Conservation (phyloP, 2,888 invertebrate genomes). For the Mactromeris polynyma region DNA sequence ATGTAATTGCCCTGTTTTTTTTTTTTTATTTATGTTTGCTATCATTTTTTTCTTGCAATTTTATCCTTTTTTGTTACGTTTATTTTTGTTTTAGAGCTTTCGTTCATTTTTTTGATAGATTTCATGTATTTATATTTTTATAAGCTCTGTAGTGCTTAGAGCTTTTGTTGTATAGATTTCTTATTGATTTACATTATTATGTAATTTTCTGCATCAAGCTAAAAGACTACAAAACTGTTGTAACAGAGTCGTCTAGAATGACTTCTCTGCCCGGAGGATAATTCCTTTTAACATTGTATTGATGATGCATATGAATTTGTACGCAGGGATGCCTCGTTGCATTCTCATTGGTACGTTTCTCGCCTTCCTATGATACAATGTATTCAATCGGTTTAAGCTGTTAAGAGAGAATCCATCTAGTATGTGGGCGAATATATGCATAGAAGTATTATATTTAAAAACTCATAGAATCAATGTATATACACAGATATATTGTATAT, state of each 20-base stretch:
- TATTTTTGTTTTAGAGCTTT: constrained; percentile 54
- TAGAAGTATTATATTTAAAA: background rate
- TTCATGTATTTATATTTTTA: constrained; percentile 69
- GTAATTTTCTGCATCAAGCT: constrained; percentile 34
- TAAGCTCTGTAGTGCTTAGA: constrained; percentile 38
- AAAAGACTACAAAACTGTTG: constrained; percentile 25
- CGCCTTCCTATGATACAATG: background rate
- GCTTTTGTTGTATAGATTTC: constrained; percentile 42
- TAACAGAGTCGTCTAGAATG: background rate
- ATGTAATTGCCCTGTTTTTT: background rate
- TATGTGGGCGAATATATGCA: background rate
- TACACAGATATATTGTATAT: constrained; percentile 3
- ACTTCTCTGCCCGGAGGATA: background rate
- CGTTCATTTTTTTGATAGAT: constrained; percentile 58
- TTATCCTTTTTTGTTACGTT: constrained; percentile 62
- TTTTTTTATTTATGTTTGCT: constrained; percentile 12
- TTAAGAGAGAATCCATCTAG: background rate
- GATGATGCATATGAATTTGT: background rate
- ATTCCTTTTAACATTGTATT: background rate
- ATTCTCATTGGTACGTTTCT: background rate
- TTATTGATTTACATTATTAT: constrained; percentile 41
- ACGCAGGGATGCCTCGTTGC: background rate
- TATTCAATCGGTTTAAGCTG: background rate
- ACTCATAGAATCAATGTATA: constrained; percentile 14
- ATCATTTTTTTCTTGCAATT: constrained; percentile 34